A percentile compares a stretch with the other conserved stretches of the same genome.
Conservation (phyloP, 2,113 vertebrate species). For the Prochilodus magdalenae region DNA sequence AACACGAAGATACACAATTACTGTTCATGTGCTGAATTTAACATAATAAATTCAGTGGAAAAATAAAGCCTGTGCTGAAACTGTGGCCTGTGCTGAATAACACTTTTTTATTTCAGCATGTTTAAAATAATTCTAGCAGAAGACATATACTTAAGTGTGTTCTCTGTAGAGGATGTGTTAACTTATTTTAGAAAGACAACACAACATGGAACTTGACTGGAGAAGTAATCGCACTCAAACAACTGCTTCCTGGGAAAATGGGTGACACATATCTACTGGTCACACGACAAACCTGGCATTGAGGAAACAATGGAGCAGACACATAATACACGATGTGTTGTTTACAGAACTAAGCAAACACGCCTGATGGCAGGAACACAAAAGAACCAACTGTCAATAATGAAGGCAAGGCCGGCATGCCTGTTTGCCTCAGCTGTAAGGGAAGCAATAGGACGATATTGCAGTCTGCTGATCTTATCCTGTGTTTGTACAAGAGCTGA, state of each 20-base stretch:
- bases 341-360: conserved; percentile 46
- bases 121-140: too few relatives aligned
- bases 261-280: neutral
- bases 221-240: neutral
- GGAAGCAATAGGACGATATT: conserved; percentile 2
- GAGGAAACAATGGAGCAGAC: neutral
- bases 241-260: neutral
- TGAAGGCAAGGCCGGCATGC: conserved; percentile 19
- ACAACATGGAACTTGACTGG: too few relatives aligned
- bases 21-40: too few relatives aligned
- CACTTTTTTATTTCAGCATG: too few relatives aligned
- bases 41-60: too few relatives aligned
- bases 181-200: too few relatives aligned
- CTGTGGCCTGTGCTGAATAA: too few relatives aligned
- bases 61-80: too few relatives aligned
- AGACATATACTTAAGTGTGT: too few relatives aligned
- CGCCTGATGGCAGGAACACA: conserved; percentile 19
- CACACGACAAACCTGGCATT: neutral
- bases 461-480: conserved; percentile 1
- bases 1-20: too few relatives aligned
- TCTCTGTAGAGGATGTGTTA: too few relatives aligned
- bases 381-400: conserved; percentile 43
- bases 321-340: neutral
- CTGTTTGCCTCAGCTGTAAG: conserved; percentile 58
- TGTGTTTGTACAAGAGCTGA: conserved; percentile 39